These are phyloP conservation scores for Parus major DNA, from an alignment of 2,113 vertebrate species.

Conservation along the genomic window DNA sequence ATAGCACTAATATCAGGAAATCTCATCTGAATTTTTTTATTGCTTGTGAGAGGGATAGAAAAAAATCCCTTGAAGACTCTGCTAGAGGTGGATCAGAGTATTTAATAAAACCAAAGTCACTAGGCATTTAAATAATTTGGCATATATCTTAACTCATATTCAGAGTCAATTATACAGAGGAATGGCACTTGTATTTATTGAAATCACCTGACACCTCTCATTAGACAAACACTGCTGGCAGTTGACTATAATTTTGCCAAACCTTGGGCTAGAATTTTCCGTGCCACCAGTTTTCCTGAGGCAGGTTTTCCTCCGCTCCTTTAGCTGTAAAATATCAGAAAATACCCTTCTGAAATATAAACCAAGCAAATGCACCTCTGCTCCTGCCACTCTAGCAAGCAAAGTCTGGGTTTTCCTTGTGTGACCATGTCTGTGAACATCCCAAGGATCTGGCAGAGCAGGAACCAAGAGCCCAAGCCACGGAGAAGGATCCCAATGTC, in stretches of 20 bases:
- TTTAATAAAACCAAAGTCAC: neutral
- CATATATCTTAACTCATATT: neutral
- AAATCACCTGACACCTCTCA: neutral
- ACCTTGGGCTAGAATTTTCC: neutral
- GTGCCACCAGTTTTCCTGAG: neutral
- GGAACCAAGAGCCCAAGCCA: neutral
- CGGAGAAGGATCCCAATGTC: neutral
- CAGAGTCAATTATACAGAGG: neutral
- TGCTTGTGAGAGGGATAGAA: neutral
- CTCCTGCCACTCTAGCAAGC: neutral
- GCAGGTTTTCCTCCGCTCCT: neutral
- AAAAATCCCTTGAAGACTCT: neutral
- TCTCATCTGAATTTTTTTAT: neutral
- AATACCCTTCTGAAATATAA: neutral
- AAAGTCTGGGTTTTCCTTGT: neutral
- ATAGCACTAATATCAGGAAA: neutral
- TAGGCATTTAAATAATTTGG: neutral
- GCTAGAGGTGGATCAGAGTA: neutral
- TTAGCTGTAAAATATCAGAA: neutral
- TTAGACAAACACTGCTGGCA: neutral
- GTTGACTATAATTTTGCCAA: neutral
- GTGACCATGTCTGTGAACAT: accelerated
- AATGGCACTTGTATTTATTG: neutral
- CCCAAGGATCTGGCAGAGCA: neutral
- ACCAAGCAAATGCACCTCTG: neutral